Evolutionary conservation across 2,888 invertebrate genomes (phyloP).

Genomic region (Melitaea athalia): DNA sequence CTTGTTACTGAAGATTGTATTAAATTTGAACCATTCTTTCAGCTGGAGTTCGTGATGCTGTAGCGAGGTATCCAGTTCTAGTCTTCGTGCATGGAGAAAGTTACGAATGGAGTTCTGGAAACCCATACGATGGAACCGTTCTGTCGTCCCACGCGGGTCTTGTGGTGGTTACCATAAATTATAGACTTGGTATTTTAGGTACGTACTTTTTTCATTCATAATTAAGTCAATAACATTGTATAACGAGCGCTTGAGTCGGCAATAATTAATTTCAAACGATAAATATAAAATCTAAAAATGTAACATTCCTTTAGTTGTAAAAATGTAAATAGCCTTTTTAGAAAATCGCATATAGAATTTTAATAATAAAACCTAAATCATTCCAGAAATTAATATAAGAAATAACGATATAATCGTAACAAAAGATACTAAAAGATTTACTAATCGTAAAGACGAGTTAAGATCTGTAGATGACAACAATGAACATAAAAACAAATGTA

Average conservation of each 20-base stretch:
- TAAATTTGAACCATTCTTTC: slow-evolving; percentile 36
- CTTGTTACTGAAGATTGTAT: background rate
- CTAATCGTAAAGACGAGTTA: background rate
- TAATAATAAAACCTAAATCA: background rate
- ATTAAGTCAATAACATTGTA: too few species aligned
- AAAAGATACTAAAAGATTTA: background rate
- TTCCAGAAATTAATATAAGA: background rate
- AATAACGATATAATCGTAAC: background rate
- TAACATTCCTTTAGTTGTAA: too few species aligned
- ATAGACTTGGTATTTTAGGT: slow-evolving; percentile 91
- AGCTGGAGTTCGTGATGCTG: slow-evolving; percentile 84
- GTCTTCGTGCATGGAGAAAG: slow-evolving; percentile 98
- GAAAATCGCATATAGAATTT: background rate
- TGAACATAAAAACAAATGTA: slow-evolving; percentile 12
- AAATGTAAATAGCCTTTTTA: too few species aligned
- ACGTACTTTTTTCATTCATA: slow-evolving; percentile 59
- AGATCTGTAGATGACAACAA: slow-evolving; percentile 1
- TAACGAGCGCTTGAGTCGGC: too few species aligned
- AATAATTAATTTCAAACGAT: too few species aligned
- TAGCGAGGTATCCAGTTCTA: slow-evolving; percentile 90
- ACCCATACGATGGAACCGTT: slow-evolving; percentile 98
- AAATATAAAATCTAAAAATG: too few species aligned
- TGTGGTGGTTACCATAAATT: slow-evolving; percentile 94
- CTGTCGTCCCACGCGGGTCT: slow-evolving; percentile 96
- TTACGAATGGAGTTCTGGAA: slow-evolving; percentile 98